These are phyloP conservation scores for Blastobasis adustella DNA, from an alignment of 2,888 invertebrate genomes.

Conservation along the genomic window DNA sequence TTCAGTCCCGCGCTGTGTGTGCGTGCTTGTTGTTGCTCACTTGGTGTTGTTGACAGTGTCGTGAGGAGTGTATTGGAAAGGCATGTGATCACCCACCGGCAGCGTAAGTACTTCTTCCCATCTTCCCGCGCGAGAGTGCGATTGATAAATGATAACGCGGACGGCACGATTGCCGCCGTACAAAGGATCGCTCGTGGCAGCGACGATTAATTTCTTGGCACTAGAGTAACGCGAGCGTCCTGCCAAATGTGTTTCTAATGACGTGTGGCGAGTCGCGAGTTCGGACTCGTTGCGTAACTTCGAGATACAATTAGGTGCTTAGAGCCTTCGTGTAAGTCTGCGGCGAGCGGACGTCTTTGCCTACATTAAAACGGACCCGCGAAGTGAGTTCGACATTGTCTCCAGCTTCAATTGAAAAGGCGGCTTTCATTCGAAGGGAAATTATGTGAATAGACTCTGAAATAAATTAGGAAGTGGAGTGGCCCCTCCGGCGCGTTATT, in stretches of 20 bases:
- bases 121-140: slow-evolving; percentile 19
- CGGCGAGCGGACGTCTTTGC: no score
- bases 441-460: slow-evolving; percentile 46
- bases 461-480: slow-evolving; percentile 45
- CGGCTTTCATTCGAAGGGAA: slow-evolving; percentile 30
- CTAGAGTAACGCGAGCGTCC: slow-evolving; percentile 3
- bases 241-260: slow-evolving; percentile 19
- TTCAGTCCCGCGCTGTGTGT: no score
- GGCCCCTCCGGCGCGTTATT: slow-evolving; percentile 37
- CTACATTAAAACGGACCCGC: not conserved
- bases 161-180: slow-evolving; percentile 4
- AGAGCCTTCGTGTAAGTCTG: not conserved
- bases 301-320: slow-evolving; percentile 17
- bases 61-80: no score
- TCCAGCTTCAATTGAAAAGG: slow-evolving; percentile 39
- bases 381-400: slow-evolving; percentile 28
- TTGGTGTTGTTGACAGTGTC: slow-evolving; percentile 16
- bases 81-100: no score
- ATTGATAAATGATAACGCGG: slow-evolving; percentile 13
- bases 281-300: slow-evolving; percentile 23
- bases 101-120: slow-evolving; percentile 27
- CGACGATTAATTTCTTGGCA: slow-evolving; percentile 14
- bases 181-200: slow-evolving; percentile 7
- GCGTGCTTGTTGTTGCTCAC: no score
- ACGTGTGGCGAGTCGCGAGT: not conserved